Evolutionary conservation across 2,888 invertebrate genomes (phyloP), one percentile per base, ranked within the genome.

Genomic region (Oligia strigilis): DNA sequence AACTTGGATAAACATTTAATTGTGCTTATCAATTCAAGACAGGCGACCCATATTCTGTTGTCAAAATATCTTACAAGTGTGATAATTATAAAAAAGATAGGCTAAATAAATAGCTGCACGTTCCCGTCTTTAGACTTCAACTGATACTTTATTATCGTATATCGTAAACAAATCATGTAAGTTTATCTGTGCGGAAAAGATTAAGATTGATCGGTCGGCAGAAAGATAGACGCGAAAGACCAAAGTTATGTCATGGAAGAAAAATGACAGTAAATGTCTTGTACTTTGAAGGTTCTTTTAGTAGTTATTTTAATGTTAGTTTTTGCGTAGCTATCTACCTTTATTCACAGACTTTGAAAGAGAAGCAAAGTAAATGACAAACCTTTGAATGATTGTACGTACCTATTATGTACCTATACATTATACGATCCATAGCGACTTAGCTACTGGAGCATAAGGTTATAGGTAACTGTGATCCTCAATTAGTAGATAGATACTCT

Each of bases 101-200:
- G 74, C 67, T 46, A 67, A 74, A 83, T 60, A 52, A 71, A 83
- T 67, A 72, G 36, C n/a, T 72, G 46, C 62, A 84, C 82, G 65
- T 84, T n/a, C 36, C 14, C 49, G 43, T 52, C 58, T 78, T 83
- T 70, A 40, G 60, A 62, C 40, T 65, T 69, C 40, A 49, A 69
- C n/a, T 79, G 72, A 87, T 81, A 75, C 2, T 29, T 75, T 87
- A 80, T 75, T 87, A 80, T 87, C 77, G n/a, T 72, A 29, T 74
- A 72, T 81, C 73, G 77, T 85, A 87, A 87, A 87, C 89, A 89
- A 84, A 87, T 89, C 89, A 80, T 74, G 60, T 72, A 71, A 64
- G 70, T 79, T 89, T 87, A 88, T 89, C 88, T 81, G 11, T 40
- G 46, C 62, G 77, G 67, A 79, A 85, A 78, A 81, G 77, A 89